Evolutionary conservation across 2,888 invertebrate species (phyloP), one percentile per base, ranked within the genome.

Genomic region (Tromatobia lineatoria): DNA sequence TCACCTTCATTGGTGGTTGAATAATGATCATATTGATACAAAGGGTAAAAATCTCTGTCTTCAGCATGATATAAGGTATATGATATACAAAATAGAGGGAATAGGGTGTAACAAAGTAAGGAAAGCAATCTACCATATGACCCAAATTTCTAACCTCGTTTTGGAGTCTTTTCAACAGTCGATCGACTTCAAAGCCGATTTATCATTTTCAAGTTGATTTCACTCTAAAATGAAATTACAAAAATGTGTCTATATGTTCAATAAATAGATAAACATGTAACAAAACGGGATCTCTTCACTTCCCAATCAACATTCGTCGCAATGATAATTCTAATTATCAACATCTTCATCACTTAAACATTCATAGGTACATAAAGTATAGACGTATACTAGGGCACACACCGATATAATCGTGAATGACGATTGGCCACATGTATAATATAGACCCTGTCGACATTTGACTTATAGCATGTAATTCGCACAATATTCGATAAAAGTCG

Each of bases 351-450:
- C 77, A 71, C 61, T 75, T 61, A 74, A 76, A 76, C 71, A 82
- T 71, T 59, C 54, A 78, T 73, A 78, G 67, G 82, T 75, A 78
- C 77, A 78, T 54, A 82, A 82, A 82, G 61, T 82, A 82, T 74
- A 75, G 47, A 75, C 75, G 75, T 75, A 73, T 69, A 71, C 73
- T 77, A 78, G 78, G 54, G 45, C 77, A 82, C 66, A 82, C 67
- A 77, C 50, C 82, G 67, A 82, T 82, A 78, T 79, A 79, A 79
- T 54, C 79, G 70, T 66, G 78, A 70, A 61, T 82, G 57, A 67
- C 25, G 45, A 45, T 71, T 38, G 76, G 42, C 52, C 74, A 47
- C 74, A 38, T 47, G 74, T 67, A 34, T 52, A 25, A 74, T 34
- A 59, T 45, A 25, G 38, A 74, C 13, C 45, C 34, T 59, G 38